phyloP scores from a whole-genome alignment of 2,888 invertebrate genomes.

The Muschampia plurimacula region DNA sequence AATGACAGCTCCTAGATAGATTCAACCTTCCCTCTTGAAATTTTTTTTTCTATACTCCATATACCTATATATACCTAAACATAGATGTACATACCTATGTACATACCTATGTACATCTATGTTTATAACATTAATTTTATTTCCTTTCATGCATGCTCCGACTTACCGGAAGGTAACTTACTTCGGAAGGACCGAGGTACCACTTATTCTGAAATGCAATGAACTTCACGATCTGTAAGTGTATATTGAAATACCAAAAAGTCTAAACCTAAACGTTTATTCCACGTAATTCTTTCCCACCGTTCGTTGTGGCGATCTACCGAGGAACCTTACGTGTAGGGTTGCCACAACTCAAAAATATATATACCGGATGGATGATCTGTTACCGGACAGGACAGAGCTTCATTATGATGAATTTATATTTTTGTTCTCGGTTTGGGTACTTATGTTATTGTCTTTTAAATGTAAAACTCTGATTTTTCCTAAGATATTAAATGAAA shows the following conservation, averaged over 20 bases:
- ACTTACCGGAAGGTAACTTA: too few relatives aligned
- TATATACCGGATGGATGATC: not conserved
- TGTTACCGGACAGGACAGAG: not conserved
- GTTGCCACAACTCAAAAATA: conserved; percentile 12
- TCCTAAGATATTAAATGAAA: too few relatives aligned
- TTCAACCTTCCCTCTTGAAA: too few relatives aligned
- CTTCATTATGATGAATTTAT: not conserved
- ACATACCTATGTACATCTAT: not conserved
- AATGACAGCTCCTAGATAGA: too few relatives aligned
- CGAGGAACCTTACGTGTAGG: conserved; percentile 13
- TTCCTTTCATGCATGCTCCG: not conserved
- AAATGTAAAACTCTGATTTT: too few relatives aligned
- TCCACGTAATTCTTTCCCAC: conserved; percentile 40
- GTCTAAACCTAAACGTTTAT: conserved; percentile 36
- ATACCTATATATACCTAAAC: too few relatives aligned
- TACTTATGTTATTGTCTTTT: too few relatives aligned
- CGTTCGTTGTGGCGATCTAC: conserved; percentile 33
- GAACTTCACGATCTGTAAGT: conserved; percentile 29
- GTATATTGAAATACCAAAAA: conserved; percentile 39
- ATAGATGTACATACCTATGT: too few relatives aligned
- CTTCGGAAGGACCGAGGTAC: not conserved
- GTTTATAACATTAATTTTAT: not conserved
- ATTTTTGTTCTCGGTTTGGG: too few relatives aligned
- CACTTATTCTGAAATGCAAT: conserved; percentile 3
- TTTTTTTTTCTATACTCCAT: too few relatives aligned